Evolutionary conservation across 2,888 invertebrate species (phyloP).

Genomic region (Callimorpha dominula): DNA sequence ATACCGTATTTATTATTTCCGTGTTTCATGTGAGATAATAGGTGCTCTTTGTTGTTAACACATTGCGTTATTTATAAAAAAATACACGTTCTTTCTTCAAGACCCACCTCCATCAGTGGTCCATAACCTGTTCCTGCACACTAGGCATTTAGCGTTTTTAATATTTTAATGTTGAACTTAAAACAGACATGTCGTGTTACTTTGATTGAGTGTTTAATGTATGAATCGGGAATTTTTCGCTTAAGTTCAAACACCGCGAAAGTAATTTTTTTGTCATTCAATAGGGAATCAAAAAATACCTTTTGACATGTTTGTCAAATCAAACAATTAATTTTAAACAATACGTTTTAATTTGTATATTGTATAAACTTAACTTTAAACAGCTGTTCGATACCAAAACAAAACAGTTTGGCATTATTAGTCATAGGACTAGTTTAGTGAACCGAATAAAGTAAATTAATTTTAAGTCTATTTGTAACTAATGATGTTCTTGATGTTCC

Average conservation of each 20-base stretch:
- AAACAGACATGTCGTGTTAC: background rate
- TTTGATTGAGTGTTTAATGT: background rate
- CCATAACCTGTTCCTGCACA: background rate
- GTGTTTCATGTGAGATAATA: conserved; percentile 56
- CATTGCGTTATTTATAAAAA: conserved; percentile 13
- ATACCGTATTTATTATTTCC: conserved; percentile 66
- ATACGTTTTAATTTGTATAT: no score
- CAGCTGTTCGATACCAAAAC: no score
- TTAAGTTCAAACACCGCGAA: background rate
- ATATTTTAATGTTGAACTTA: background rate
- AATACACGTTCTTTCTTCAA: background rate
- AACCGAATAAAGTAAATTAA: conserved; percentile 15
- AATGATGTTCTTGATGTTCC: background rate
- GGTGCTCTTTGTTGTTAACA: conserved; percentile 23
- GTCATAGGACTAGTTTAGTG: conserved; percentile 19
- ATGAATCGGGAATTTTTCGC: background rate
- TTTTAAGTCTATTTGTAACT: conserved; percentile 16
- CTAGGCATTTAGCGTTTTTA: background rate
- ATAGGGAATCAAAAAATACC: no score
- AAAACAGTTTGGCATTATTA: no score
- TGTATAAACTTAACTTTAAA: no score
- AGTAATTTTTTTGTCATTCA: background rate
- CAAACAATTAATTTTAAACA: no score
- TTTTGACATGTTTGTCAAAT: no score
- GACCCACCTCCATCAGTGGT: background rate